Conservation (phyloP, 2,888 invertebrate genomes). For the Macaria liturata region DNA sequence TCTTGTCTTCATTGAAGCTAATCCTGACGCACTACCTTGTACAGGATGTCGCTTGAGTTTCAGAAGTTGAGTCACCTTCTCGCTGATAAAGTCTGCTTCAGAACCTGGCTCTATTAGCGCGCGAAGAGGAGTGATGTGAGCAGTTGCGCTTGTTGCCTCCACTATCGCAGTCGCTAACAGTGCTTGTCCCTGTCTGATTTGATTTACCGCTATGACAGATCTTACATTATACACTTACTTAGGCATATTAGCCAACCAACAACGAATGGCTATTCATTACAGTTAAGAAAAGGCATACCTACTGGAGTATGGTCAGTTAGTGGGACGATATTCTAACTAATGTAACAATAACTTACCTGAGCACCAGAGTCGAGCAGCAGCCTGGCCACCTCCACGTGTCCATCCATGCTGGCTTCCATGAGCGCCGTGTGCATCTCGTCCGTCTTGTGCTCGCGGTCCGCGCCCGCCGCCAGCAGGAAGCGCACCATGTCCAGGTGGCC, state of each 20-base stretch:
- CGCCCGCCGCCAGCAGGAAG: conserved; percentile 97
- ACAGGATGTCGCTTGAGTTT: conserved; percentile 15
- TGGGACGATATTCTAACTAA: too few relatives aligned
- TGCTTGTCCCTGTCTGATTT: conserved; percentile 15
- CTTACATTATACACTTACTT: too few relatives aligned
- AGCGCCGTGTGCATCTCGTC: conserved; percentile 99
- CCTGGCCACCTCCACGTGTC: conserved; percentile 98
- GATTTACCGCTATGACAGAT: too few relatives aligned
- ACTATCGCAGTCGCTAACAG: conserved; percentile 38
- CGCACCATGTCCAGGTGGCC: conserved; percentile 98
- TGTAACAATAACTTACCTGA: conserved; percentile 77
- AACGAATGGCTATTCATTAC: too few relatives aligned
- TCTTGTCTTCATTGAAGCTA: conserved; percentile 28
- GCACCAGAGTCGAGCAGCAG: conserved; percentile 98
- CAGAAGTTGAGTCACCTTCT: conserved; percentile 28
- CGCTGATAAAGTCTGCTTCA: conserved; percentile 31
- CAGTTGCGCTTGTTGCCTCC: conserved; percentile 21
- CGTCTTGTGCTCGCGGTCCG: conserved; percentile 98
- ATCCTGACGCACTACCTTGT: conserved; percentile 18
- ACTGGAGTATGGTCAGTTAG: too few relatives aligned
- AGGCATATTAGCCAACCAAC: too few relatives aligned
- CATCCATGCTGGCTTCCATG: conserved; percentile 99
- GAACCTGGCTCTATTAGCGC: conserved; percentile 39
- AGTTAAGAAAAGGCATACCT: too few relatives aligned
- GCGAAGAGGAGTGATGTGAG: conserved; percentile 27